Evolutionary conservation across 2,888 invertebrate genomes (phyloP).

Genomic region (Heteromyza rotundicornis): DNA sequence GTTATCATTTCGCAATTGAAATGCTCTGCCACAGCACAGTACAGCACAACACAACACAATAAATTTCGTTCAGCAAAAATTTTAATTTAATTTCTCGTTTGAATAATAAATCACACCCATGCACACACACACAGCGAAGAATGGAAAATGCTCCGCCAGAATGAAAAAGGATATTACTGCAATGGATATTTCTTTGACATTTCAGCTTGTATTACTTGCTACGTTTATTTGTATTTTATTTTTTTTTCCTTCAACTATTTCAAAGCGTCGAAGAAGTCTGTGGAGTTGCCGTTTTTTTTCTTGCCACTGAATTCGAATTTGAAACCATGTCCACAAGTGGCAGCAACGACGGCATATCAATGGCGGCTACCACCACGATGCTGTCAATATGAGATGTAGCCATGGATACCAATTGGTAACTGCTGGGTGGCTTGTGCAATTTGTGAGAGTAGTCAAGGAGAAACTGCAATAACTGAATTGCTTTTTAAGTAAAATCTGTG

Average conservation of each 20-base stretch:
- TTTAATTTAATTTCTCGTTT: slow-evolving; percentile 53
- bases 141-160: too few relatives aligned
- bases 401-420: too few relatives aligned
- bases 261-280: too few relatives aligned
- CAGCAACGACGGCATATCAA: neutral
- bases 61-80: slow-evolving; percentile 35
- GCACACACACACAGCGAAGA: too few relatives aligned
- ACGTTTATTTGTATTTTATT: too few relatives aligned
- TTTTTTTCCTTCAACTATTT: too few relatives aligned
- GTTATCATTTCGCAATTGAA: slow-evolving; percentile 48
- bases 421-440: too few relatives aligned
- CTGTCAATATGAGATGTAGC: too few relatives aligned
- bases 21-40: slow-evolving; percentile 30
- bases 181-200: neutral
- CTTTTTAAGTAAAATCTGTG: too few relatives aligned
- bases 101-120: slow-evolving; percentile 55
- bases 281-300: neutral
- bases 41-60: slow-evolving; percentile 46
- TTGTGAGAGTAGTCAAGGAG: too few relatives aligned
- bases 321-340: neutral
- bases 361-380: slow-evolving; percentile 1
- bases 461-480: too few relatives aligned
- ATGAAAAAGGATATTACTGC: neutral
- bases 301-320: neutral
- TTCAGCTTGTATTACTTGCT: too few relatives aligned